Percentiles rank a stretch among this genome's conserved stretches.
Evolutionary conservation across 2,113 vertebrate species (phyloP).

Genomic region (Elanus axillaris): DNA sequence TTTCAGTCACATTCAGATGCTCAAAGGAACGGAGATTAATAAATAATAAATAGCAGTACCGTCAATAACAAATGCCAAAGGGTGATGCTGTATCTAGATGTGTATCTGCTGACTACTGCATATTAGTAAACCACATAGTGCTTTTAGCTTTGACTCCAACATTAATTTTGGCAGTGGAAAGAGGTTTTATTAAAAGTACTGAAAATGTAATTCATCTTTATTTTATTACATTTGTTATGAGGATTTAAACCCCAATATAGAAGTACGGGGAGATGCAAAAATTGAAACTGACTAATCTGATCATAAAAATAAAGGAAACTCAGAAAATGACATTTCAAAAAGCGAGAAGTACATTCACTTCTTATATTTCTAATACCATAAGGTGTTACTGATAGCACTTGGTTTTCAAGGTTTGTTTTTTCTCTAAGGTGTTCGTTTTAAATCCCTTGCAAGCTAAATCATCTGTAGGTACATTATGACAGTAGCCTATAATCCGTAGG

Average conservation of each 20-base stretch:
- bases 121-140: neutral
- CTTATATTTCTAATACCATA: neutral
- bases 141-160: neutral
- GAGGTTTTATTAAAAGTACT: neutral
- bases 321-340: neutral
- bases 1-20: neutral
- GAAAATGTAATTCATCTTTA: conserved; percentile 4
- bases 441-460: neutral
- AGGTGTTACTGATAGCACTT: neutral
- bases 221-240: neutral
- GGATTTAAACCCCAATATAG: neutral
- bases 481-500: neutral
- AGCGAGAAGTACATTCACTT: neutral
- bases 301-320: neutral
- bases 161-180: neutral
- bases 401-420: neutral
- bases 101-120: neutral
- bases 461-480: neutral
- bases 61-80: neutral
- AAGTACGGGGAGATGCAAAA: neutral
- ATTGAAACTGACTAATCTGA: neutral
- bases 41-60: conserved; percentile 21
- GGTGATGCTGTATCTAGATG: neutral
- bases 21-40: neutral
- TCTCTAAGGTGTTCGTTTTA: neutral